phyloP scores from a whole-genome alignment of 2,888 invertebrate species.

The Phragmatobia fuliginosa region DNA sequence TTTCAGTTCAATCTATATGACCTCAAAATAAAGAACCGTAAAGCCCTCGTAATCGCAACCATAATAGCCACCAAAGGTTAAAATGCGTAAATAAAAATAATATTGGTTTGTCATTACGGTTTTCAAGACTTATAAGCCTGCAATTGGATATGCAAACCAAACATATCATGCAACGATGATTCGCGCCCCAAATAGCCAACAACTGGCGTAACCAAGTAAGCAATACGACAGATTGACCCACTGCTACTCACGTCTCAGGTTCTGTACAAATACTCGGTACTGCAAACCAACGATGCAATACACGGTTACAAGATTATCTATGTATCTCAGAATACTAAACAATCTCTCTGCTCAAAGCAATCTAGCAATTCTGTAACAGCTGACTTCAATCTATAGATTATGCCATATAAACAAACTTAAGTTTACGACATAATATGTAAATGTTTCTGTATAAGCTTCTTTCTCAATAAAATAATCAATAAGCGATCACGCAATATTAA shows the following conservation, averaged over 20 bases:
- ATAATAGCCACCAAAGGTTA: background rate
- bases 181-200: conserved; percentile 56
- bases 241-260: conserved; percentile 36
- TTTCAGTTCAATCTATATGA: background rate
- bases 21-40: background rate
- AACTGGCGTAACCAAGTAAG: conserved; percentile 53
- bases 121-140: conserved; percentile 30
- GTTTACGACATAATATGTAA: conserved; percentile 35
- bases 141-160: conserved; percentile 53
- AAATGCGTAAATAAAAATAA: background rate
- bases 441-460: conserved; percentile 22
- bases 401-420: conserved; percentile 40
- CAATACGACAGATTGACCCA: conserved; percentile 37
- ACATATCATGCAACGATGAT: conserved; percentile 41
- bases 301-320: conserved; percentile 12
- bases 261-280: conserved; percentile 37
- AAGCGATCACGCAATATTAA: conserved; percentile 9
- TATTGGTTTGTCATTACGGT: conserved; percentile 7
- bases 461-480: conserved; percentile 15
- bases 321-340: conserved; percentile 20
- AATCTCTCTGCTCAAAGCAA: conserved; percentile 3
- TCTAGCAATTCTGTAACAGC: conserved; percentile 29
- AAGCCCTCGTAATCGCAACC: background rate
- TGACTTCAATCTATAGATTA: conserved; percentile 48
- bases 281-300: conserved; percentile 32